Evolutionary conservation across 2,797 vertebrate genomes (phyloP).

Genomic region (Botia almorhae): DNA sequence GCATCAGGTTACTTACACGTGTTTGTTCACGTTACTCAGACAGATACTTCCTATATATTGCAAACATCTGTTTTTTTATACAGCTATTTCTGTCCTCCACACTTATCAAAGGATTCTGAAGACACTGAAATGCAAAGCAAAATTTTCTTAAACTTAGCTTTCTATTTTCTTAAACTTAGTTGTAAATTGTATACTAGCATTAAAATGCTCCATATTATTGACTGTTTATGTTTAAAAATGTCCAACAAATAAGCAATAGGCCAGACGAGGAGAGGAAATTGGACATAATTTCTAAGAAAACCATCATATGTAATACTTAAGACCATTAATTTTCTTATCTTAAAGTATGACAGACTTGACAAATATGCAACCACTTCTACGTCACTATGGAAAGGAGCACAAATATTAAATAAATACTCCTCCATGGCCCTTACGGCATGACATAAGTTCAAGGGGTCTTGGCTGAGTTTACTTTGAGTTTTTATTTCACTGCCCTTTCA

Average conservation of each 20-base stretch:
- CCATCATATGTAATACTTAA: too few relatives aligned
- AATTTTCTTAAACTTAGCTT: too few relatives aligned
- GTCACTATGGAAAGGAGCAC: background rate
- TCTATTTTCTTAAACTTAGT: too few relatives aligned
- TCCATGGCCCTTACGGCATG: slow-evolving; percentile 2
- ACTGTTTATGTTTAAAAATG: too few relatives aligned
- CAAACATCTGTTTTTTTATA: slow-evolving; percentile 13
- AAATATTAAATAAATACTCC: slow-evolving; percentile 23
- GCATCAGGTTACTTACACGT: slow-evolving; percentile 27
- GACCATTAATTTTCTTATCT: background rate
- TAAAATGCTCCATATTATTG: too few relatives aligned
- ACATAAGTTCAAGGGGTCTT: slow-evolving; percentile 30
- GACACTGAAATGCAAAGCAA: too few relatives aligned
- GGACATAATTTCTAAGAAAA: too few relatives aligned
- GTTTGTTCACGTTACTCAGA: slow-evolving; percentile 10
- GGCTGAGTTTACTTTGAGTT: slow-evolving; percentile 20
- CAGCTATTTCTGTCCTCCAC: background rate
- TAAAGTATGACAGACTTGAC: background rate
- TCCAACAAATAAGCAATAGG: too few relatives aligned
- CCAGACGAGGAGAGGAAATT: too few relatives aligned
- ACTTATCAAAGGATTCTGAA: too few relatives aligned
- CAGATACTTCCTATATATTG: slow-evolving; percentile 14
- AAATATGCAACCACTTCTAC: background rate
- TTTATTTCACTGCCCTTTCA: slow-evolving; percentile 52
- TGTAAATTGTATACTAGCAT: too few relatives aligned